phyloP scores from a whole-genome alignment of 1,140 invertebrate species.

The Scaptomyza pallida region DNA sequence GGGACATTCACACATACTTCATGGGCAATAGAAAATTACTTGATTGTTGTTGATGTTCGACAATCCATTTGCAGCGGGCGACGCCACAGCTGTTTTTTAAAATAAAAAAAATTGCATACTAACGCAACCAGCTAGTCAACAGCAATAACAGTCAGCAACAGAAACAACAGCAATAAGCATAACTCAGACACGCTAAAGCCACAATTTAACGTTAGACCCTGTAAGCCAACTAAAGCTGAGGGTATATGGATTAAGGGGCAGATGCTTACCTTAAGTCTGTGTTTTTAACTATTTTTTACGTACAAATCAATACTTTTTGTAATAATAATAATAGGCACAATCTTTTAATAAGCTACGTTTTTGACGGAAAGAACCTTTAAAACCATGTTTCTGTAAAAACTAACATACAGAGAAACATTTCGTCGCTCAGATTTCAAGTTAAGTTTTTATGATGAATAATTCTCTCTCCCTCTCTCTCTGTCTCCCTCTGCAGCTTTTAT shows the following conservation, averaged over 20 bases:
- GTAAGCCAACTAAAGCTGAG: background rate
- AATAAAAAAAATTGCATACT: constrained; percentile 16
- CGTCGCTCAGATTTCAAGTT: constrained; percentile 1
- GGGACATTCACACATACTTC: constrained; percentile 22
- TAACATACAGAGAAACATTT: constrained; percentile 1
- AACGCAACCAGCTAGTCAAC: constrained; percentile 13
- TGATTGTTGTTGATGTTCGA: constrained; percentile 37
- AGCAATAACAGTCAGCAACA: constrained; percentile 21
- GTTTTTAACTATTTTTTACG: no score
- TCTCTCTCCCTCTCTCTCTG: no score
- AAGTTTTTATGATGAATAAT: no score
- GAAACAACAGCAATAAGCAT: constrained; percentile 15
- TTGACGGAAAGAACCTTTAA: no score
- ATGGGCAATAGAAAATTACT: constrained; percentile 39
- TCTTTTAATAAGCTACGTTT: no score
- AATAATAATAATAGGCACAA: no score
- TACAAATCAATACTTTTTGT: no score
- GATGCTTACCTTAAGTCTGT: no score
- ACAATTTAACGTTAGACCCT: constrained; percentile 21
- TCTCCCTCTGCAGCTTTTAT: no score
- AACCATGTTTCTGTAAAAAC: no score
- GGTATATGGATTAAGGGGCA: background rate
- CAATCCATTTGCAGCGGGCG: constrained; percentile 39
- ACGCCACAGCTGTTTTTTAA: constrained; percentile 25
- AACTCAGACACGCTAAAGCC: constrained; percentile 7